Evolutionary conservation across 2,888 invertebrate species (phyloP).

Genomic region (Fragum fragum): DNA sequence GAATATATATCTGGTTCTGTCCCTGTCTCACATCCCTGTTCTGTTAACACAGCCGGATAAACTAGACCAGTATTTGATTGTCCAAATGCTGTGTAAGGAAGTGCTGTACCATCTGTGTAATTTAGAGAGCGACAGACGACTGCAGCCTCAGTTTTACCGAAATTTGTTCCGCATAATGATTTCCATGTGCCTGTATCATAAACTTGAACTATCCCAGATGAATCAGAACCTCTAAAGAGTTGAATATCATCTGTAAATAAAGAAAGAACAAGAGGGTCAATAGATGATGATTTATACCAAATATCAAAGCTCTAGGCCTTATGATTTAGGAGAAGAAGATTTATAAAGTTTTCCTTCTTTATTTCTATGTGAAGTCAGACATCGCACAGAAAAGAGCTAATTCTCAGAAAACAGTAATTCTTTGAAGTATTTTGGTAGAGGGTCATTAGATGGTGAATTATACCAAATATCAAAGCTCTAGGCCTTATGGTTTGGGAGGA

Average conservation of each 20-base stretch:
- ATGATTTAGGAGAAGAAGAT: too few species aligned
- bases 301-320: too few species aligned
- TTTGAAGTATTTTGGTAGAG: too few species aligned
- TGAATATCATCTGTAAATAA: conserved; percentile 24
- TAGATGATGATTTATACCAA: too few species aligned
- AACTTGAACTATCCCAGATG: conserved; percentile 50
- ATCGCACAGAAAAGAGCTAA: too few species aligned
- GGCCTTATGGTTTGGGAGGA: too few species aligned
- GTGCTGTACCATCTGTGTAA: conserved; percentile 23
- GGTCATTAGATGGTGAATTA: too few species aligned
- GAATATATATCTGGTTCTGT: conserved; percentile 30
- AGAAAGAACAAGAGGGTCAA: background rate
- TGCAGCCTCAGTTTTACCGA: conserved; percentile 37
- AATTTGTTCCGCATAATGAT: conserved; percentile 46
- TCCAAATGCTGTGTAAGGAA: conserved; percentile 49
- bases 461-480: too few species aligned
- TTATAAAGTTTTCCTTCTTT: too few species aligned
- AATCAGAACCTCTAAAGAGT: conserved; percentile 35
- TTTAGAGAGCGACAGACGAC: conserved; percentile 40
- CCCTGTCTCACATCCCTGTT: conserved; percentile 32
- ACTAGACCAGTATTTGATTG: conserved; percentile 7
- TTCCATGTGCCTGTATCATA: conserved; percentile 41
- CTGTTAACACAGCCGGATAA: conserved; percentile 31
- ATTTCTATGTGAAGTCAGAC: too few species aligned
- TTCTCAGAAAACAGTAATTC: too few species aligned